These are phyloP conservation scores for Tiliqua scincoides DNA, from an alignment of 2,113 vertebrate species.

Conservation along the genomic window DNA sequence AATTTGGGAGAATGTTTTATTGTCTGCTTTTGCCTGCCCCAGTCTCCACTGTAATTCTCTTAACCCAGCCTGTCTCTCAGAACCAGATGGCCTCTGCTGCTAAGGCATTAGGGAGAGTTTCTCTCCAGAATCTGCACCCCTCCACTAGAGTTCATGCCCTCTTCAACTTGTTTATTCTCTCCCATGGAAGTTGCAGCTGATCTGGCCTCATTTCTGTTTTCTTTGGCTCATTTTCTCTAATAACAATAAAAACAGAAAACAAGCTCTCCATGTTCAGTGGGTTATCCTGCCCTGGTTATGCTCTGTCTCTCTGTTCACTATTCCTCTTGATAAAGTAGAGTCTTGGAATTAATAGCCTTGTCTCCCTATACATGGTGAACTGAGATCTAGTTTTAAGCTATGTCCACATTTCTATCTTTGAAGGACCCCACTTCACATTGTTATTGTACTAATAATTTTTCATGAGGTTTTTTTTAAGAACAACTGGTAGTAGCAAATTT, in stretches of 20 bases:
- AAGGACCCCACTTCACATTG: not conserved
- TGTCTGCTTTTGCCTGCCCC: slow-evolving; percentile 10
- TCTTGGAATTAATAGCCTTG: not conserved
- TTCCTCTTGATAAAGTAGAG: slow-evolving; percentile 1
- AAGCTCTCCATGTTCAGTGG: slow-evolving; percentile 44
- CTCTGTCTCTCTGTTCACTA: slow-evolving; percentile 12
- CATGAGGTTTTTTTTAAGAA: not conserved
- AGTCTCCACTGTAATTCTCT: slow-evolving; percentile 2
- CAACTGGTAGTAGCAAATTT: not conserved
- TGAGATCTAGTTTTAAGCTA: not conserved
- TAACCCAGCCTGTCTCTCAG: slow-evolving; percentile 39
- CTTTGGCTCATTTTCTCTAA: slow-evolving; percentile 51
- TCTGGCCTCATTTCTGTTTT: slow-evolving; percentile 38
- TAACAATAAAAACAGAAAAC: slow-evolving; percentile 32
- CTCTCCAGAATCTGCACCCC: slow-evolving; percentile 29
- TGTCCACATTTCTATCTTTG: not conserved
- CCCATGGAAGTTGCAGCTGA: slow-evolving; percentile 56
- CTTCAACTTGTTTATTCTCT: slow-evolving; percentile 62
- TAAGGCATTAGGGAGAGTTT: not conserved
- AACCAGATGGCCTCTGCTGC: slow-evolving; percentile 4
- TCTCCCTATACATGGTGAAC: not conserved
- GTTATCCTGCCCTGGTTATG: slow-evolving; percentile 23
- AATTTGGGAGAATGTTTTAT: slow-evolving; percentile 19
- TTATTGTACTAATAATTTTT: not conserved
- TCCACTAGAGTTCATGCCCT: not conserved